Evolutionary conservation across 1,140 invertebrate genomes (phyloP).

Genomic region (Drosophila jambulina): DNA sequence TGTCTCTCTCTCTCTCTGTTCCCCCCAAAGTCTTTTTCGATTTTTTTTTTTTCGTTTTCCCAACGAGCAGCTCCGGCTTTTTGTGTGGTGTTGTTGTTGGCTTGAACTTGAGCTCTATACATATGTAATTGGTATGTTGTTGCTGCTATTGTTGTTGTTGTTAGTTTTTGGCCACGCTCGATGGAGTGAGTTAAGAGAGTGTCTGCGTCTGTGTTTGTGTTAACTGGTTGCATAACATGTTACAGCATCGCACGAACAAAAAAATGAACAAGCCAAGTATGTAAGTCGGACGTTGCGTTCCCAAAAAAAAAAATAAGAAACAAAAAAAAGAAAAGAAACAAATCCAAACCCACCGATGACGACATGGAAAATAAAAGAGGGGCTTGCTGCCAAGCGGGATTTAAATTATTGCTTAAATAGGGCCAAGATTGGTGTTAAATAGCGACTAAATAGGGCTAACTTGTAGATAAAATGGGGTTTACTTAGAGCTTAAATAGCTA

Average conservation of each 20-base stretch:
- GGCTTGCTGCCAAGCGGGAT: not conserved
- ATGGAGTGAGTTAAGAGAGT: constrained; percentile 48
- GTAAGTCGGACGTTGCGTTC: constrained; percentile 42
- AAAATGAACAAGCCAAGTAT: constrained; percentile 52
- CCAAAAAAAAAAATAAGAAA: constrained; percentile 26
- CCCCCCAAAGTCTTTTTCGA: constrained; percentile 4
- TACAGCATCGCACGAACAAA: constrained; percentile 76
- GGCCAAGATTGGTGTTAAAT: constrained; percentile 2
- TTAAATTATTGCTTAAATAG: constrained; percentile 4
- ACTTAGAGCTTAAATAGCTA: not conserved
- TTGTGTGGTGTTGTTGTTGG: constrained; percentile 62
- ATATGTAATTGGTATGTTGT: constrained; percentile 75
- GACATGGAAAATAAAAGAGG: constrained; percentile 57
- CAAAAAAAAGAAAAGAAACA: constrained; percentile 25
- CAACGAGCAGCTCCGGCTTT: constrained; percentile 36
- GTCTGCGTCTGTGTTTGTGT: constrained; percentile 41
- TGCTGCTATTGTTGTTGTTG: constrained; percentile 18
- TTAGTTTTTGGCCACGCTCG: constrained; percentile 49
- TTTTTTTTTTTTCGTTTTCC: not conserved
- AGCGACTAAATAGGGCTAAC: not conserved
- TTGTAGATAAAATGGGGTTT: not conserved
- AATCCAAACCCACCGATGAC: constrained; percentile 74
- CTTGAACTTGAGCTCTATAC: constrained; percentile 85
- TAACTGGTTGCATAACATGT: constrained; percentile 79
- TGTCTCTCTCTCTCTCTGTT: not conserved